These are phyloP conservation scores for Epistrophe grossulariae DNA, from an alignment of 2,888 invertebrate genomes.

Conservation along the genomic window DNA sequence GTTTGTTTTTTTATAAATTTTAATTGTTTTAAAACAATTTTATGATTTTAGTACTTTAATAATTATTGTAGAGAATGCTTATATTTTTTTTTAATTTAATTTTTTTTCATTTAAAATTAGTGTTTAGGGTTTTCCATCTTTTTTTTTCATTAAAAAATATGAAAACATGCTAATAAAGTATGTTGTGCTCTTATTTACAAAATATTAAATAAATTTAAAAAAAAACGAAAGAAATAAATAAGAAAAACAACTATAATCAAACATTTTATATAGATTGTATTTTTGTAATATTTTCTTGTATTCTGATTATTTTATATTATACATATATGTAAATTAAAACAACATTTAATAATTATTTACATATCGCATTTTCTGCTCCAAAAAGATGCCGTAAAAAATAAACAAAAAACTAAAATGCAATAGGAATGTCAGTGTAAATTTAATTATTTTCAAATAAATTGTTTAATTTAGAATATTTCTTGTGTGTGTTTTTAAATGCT, in stretches of 20 bases:
- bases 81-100: conserved; percentile 37
- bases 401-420: conserved; percentile 49
- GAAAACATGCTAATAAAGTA: conserved; percentile 53
- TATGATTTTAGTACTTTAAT: conserved; percentile 45
- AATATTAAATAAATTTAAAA: conserved; percentile 37
- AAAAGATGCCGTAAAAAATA: conserved; percentile 52
- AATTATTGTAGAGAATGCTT: conserved; percentile 49
- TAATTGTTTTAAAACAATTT: conserved; percentile 39
- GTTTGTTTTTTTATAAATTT: conserved; percentile 39
- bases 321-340: conserved; percentile 50
- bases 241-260: conserved; percentile 32
- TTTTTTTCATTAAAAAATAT: conserved; percentile 30
- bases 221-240: conserved; percentile 14
- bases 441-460: conserved; percentile 74
- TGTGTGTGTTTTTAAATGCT: neutral
- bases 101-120: conserved; percentile 56
- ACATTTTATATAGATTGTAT: conserved; percentile 63
- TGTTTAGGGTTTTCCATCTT: conserved; percentile 48
- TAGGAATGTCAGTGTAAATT: conserved; percentile 73
- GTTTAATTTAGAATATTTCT: conserved; percentile 62
- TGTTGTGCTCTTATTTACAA: conserved; percentile 67
- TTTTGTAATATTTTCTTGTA: conserved; percentile 73
- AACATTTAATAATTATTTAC: conserved; percentile 65
- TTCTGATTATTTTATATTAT: conserved; percentile 60
- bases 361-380: conserved; percentile 67